phyloP scores from a whole-genome alignment of 2,797 vertebrate genomes.

The Anguilla megastoma region DNA sequence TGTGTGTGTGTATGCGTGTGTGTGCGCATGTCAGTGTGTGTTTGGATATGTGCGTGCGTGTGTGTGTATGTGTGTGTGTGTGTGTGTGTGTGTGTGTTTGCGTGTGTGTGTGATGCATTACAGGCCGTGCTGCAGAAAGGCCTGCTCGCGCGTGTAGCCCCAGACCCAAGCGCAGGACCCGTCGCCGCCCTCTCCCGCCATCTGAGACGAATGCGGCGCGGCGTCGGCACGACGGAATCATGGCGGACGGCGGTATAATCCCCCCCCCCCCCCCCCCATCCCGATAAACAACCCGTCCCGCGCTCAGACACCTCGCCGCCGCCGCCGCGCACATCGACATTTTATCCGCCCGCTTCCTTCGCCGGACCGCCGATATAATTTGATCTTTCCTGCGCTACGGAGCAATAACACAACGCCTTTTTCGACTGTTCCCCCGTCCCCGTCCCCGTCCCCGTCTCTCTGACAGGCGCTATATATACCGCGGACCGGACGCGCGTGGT shows the following conservation, averaged over 20 bases:
- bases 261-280: neutral
- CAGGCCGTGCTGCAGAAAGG: neutral
- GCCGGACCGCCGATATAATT: constrained; percentile 11
- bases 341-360: neutral
- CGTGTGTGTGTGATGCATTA: neutral
- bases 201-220: neutral
- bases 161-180: neutral
- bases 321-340: neutral
- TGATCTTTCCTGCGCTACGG: neutral
- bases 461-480: neutral
- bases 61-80: no score
- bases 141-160: neutral
- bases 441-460: neutral
- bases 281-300: neutral
- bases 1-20: no score
- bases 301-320: neutral
- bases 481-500: neutral
- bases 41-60: no score
- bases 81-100: no score
- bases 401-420: neutral
- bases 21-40: no score
- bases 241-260: neutral
- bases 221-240: neutral
- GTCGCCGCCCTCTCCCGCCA: neutral
- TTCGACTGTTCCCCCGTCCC: neutral